These are phyloP conservation scores for Misgurnus anguillicaudatus DNA, from an alignment of 2,113 vertebrate genomes.

Conservation along the genomic window DNA sequence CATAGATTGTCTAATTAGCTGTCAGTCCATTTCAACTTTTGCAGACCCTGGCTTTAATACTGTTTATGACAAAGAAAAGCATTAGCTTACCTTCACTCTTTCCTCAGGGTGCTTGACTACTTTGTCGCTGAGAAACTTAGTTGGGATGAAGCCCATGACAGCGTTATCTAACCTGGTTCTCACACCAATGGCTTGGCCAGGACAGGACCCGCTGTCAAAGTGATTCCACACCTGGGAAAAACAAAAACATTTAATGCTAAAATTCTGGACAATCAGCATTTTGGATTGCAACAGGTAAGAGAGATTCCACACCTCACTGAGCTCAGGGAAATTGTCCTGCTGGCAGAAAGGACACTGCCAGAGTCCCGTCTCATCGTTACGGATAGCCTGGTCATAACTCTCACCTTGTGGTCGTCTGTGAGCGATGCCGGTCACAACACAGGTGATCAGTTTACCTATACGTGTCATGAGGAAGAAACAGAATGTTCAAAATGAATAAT, in stretches of 20 bases:
- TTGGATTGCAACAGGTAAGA: background rate
- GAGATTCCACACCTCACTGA: conserved; percentile 85
- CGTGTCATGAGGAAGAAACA: background rate
- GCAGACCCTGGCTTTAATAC: no score
- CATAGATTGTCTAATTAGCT: no score
- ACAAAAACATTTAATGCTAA: background rate
- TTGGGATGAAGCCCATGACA: conserved; percentile 96
- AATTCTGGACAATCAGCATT: background rate
- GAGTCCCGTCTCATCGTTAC: conserved; percentile 91
- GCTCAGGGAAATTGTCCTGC: conserved; percentile 97
- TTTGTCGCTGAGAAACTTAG: conserved; percentile 97
- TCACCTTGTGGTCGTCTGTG: conserved; percentile 95
- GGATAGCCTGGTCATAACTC: conserved; percentile 97
- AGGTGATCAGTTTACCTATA: conserved; percentile 95
- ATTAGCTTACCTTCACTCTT: conserved; percentile 86
- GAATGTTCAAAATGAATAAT: no score
- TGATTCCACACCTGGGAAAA: conserved; percentile 93
- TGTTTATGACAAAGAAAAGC: no score
- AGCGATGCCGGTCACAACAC: conserved; percentile 92
- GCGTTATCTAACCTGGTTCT: conserved; percentile 93
- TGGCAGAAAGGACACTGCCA: conserved; percentile 99
- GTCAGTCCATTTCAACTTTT: no score
- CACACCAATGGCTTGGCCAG: conserved; percentile 96
- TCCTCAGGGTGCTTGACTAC: conserved; percentile 97
- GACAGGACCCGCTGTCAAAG: conserved; percentile 97